A percentile compares a stretch with the other conserved stretches of the same genome.
phyloP scores from a whole-genome alignment of 2,888 invertebrate species.

The Penaeus monodon region DNA sequence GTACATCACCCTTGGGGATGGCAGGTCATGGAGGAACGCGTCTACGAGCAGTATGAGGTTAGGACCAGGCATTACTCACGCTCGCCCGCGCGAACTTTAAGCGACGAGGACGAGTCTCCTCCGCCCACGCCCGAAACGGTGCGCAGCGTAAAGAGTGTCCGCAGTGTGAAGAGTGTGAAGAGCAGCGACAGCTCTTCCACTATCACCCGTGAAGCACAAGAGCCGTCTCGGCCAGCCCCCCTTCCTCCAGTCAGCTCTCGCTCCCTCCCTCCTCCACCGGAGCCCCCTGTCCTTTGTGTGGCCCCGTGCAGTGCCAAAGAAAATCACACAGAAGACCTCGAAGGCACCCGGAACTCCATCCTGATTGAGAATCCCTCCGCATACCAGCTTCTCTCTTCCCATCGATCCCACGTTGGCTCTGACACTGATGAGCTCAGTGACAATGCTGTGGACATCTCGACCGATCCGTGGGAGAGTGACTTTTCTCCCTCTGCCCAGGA shows the following conservation, averaged over 20 bases:
- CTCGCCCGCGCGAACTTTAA: conserved; percentile 1
- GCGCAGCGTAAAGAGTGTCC: conserved; percentile 53
- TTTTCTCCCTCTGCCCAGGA: conserved; percentile 18
- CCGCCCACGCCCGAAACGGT: conserved; percentile 64
- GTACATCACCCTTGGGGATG: conserved; percentile 50
- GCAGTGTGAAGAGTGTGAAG: conserved; percentile 52
- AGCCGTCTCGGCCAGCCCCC: conserved; percentile 53
- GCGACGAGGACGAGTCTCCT: conserved; percentile 62
- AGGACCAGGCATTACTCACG: conserved; percentile 7
- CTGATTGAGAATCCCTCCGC: conserved; percentile 42
- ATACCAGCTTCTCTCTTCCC: conserved; percentile 38
- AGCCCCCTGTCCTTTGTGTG: neutral
- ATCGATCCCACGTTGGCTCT: conserved; percentile 24
- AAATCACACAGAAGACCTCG: conserved; percentile 2
- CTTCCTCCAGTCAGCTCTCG: conserved; percentile 13
- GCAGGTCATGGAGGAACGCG: conserved; percentile 55
- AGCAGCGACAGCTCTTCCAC: conserved; percentile 62
- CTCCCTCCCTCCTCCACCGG: neutral
- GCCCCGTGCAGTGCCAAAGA: conserved; percentile 48
- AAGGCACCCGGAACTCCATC: conserved; percentile 38
- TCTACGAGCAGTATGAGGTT: conserved; percentile 52
- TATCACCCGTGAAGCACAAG: conserved; percentile 58
- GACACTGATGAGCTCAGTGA: conserved; percentile 65
- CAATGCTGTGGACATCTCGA: conserved; percentile 54
- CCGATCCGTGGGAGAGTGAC: conserved; percentile 43